phyloP scores from a whole-genome alignment of 2,888 invertebrate genomes.

The Gonocerus acuteangulatus region DNA sequence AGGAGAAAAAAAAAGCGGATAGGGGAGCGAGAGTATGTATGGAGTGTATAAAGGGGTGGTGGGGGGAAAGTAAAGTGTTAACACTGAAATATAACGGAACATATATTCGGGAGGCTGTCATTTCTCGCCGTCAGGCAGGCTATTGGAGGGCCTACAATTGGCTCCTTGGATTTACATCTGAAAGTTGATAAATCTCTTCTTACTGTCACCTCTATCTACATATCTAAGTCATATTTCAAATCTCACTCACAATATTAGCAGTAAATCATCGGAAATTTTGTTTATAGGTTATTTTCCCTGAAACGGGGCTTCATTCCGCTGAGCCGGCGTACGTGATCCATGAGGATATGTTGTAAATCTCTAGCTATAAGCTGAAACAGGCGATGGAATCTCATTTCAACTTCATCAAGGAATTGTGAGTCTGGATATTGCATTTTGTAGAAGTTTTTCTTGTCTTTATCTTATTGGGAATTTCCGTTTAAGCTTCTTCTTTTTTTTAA shows the following conservation, averaged over 20 bases:
- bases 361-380: too few species aligned
- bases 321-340: neutral
- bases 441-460: too few species aligned
- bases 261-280: conserved; percentile 35
- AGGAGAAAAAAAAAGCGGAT: conserved; percentile 16
- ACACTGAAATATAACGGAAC: conserved; percentile 35
- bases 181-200: conserved; percentile 36
- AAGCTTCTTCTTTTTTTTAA: too few species aligned
- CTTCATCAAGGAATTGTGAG: too few species aligned
- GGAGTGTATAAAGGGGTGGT: conserved; percentile 16
- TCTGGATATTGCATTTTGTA: too few species aligned
- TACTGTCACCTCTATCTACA: conserved; percentile 35
- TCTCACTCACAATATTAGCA: conserved; percentile 36
- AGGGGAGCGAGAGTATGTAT: conserved; percentile 15
- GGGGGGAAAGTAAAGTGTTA: conserved; percentile 33
- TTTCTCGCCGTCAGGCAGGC: conserved; percentile 1
- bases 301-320: neutral
- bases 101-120: conserved; percentile 34
- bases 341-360: neutral
- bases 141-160: conserved; percentile 21
- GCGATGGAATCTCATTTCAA: too few species aligned
- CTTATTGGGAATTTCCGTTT: too few species aligned
- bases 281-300: conserved; percentile 10
- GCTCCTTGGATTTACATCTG: conserved; percentile 34
- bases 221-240: conserved; percentile 34